A percentile compares a stretch with the other conserved stretches of the same genome.
phyloP scores from a whole-genome alignment of 1,140 invertebrate species.

The Gyrodactylus bullatarudis region DNA sequence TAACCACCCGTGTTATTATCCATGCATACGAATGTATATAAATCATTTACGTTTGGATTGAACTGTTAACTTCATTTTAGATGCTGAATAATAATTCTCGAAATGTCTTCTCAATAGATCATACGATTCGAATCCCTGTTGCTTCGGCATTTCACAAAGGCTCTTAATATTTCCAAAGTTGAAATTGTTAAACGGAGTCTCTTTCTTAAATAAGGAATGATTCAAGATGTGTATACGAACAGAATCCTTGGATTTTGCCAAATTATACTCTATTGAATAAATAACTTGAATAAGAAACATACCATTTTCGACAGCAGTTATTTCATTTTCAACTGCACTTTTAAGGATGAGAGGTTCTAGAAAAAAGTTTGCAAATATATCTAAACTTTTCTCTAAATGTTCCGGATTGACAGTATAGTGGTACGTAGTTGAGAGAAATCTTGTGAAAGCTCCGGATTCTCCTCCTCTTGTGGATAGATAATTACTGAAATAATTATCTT shows the following conservation, averaged over 20 bases:
- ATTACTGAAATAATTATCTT: constrained; percentile 44
- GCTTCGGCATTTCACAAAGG: background rate
- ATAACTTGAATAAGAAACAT: too few relatives aligned
- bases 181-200: background rate
- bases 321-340: constrained; percentile 48
- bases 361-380: constrained; percentile 72
- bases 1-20: too few relatives aligned
- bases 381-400: constrained; percentile 21
- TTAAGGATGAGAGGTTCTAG: constrained; percentile 56
- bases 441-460: constrained; percentile 41
- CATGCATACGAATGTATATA: too few relatives aligned
- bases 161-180: background rate
- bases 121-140: background rate
- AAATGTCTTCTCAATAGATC: background rate
- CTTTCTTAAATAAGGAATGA: background rate
- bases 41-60: background rate
- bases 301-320: constrained; percentile 18
- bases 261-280: too few relatives aligned
- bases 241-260: background rate
- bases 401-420: constrained; percentile 51
- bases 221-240: background rate
- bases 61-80: background rate
- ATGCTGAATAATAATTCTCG: background rate
- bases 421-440: constrained; percentile 46
- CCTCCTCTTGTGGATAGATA: constrained; percentile 42